Evolutionary conservation across 2,888 invertebrate genomes (phyloP), one percentile per base, ranked within the genome.

Genomic region (Mesopsocus fuscifrons): DNA sequence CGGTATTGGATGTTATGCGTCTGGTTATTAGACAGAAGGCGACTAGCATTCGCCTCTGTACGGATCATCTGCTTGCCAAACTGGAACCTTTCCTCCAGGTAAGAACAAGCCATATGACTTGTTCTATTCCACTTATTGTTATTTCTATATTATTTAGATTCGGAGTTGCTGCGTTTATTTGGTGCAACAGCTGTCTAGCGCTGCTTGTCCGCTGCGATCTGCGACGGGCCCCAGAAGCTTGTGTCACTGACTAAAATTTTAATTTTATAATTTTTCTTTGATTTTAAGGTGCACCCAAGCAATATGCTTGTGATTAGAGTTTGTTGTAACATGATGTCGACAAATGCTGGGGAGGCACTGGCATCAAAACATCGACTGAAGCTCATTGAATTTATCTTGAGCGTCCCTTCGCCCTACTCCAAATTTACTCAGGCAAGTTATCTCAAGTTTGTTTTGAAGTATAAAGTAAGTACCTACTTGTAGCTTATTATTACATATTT

Each of bases 1-100:
- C 95, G 1, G 82, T 80, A 3, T 61, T 97, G 50, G 95, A 97
- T 57, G 65, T 94, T 3, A 69, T 88, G 11, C 71, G 95, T 49
- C 63, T 94, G 54, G 82, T 84, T 0, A 71, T 92, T 31, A 72
- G 84, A 35, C 75, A 76, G 49, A 70, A 72, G 53, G 64, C 69
- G 3, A 67, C 81, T 4, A 74, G 74, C 49, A 57, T 62, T 4
- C 51, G 61, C 35, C 58, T 77, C 40, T 65, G 69, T 54, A 53
- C 57, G 43, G 55, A 59, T 43, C 56, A 58, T 26, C 61, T 71
- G 34, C 50, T 68, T 9, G 54, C 60, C 16, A 53, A 56, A 16
- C 52, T 69, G 15, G 51, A 68, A 5, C 56, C 58, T 41, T 59
- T 55, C 53, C n/a, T n/a, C n/a, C n/a, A n/a, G n/a, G n/a, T n/a